Evolutionary conservation across 1,140 invertebrate species (phyloP).

Genomic region (Neocloeon triangulifer): DNA sequence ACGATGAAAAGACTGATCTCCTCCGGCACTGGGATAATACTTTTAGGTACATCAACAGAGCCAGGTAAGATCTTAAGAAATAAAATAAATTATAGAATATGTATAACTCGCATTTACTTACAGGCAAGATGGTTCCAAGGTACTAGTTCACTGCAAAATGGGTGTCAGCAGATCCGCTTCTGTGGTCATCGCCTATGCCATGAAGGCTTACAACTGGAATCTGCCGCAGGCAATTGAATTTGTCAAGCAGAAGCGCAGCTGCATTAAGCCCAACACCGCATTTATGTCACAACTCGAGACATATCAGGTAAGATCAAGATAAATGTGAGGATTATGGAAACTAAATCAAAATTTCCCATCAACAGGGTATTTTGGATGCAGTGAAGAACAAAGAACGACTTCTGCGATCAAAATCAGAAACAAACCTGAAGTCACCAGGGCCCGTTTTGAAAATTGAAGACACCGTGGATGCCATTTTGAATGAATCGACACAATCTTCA

Average conservation of each 20-base stretch:
- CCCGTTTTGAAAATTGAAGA: conserved; percentile 15
- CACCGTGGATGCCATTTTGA: conserved; percentile 25
- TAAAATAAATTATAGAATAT: neutral
- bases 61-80: conserved; percentile 30
- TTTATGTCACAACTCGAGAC: conserved; percentile 87
- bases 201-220: conserved; percentile 93
- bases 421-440: conserved; percentile 56
- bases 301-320: conserved; percentile 42
- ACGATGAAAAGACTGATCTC: conserved; percentile 88
- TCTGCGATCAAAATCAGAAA: conserved; percentile 80
- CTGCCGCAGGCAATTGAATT: conserved; percentile 70
- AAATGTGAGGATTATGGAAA: neutral
- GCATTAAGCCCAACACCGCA: conserved; percentile 87
- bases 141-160: conserved; percentile 97
- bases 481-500: conserved; percentile 23
- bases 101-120: conserved; percentile 10
- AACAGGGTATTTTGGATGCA: conserved; percentile 67
- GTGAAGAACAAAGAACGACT: conserved; percentile 88
- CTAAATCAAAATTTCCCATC: conserved; percentile 4
- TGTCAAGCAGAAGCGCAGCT: conserved; percentile 73
- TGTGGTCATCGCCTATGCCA: conserved; percentile 91
- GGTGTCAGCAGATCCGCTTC: conserved; percentile 94
- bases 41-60: conserved; percentile 86
- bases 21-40: conserved; percentile 94
- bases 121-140: conserved; percentile 66